phyloP scores from a whole-genome alignment of 2,797 vertebrate species.

The Buceros bicornis region DNA sequence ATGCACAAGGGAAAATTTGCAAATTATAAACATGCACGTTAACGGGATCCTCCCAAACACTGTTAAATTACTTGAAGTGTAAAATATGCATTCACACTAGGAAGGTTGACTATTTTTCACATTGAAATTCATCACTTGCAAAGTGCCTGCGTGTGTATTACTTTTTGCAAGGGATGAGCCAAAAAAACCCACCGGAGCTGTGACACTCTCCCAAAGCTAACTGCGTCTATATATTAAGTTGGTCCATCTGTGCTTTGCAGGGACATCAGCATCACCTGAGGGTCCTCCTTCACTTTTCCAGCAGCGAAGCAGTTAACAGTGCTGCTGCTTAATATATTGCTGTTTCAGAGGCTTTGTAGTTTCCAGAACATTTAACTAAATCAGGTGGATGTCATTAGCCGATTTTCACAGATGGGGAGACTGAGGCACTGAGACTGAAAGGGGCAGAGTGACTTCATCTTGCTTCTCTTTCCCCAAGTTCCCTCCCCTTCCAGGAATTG shows the following conservation, averaged over 20 bases:
- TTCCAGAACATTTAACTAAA: constrained; percentile 56
- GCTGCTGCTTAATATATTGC: constrained; percentile 29
- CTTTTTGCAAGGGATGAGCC: constrained; percentile 36
- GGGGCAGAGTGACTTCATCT: constrained; percentile 22
- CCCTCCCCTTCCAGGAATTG: background rate
- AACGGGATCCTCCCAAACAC: background rate
- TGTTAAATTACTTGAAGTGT: background rate
- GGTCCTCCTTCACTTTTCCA: background rate
- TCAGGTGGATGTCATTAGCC: constrained; percentile 50
- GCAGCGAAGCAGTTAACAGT: constrained; percentile 49
- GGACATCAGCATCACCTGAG: background rate
- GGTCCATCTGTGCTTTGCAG: constrained; percentile 49
- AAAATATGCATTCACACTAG: background rate
- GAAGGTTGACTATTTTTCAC: constrained; percentile 18
- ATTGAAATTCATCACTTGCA: background rate
- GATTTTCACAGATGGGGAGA: constrained; percentile 66
- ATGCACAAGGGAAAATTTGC: background rate
- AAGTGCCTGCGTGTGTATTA: background rate
- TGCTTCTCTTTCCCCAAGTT: background rate
- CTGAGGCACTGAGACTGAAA: constrained; percentile 49
- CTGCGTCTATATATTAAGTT: constrained; percentile 44
- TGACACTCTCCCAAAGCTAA: constrained; percentile 34
- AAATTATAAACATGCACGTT: background rate
- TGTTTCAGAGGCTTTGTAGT: constrained; percentile 19
- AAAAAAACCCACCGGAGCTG: background rate